A percentile compares a stretch with the other conserved stretches of the same genome.
phyloP scores from a whole-genome alignment of 2,113 vertebrate genomes.

The Psittacula cyanocephala region DNA sequence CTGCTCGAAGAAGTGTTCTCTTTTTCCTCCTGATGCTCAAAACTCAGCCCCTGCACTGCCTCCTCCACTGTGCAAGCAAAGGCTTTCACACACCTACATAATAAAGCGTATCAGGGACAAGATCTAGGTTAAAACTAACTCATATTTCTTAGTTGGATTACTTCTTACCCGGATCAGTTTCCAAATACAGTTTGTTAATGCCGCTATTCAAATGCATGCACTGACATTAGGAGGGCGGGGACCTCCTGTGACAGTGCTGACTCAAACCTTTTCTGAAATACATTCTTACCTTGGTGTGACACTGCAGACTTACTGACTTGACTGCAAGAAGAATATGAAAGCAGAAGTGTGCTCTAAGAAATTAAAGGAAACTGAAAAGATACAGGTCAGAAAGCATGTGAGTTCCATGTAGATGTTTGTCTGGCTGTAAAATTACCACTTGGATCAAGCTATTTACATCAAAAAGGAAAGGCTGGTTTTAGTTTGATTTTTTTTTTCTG shows the following conservation, averaged over 20 bases:
- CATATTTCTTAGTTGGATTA: background rate
- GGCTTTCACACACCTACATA: background rate
- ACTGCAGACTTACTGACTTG: background rate
- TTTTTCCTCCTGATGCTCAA: background rate
- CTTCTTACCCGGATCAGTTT: background rate
- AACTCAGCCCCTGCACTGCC: background rate
- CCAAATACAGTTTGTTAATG: background rate
- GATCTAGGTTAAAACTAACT: background rate
- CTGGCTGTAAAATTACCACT: background rate
- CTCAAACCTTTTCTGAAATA: background rate
- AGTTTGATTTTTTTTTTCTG: background rate
- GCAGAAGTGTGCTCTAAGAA: background rate
- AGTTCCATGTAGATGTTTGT: background rate
- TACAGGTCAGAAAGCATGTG: background rate
- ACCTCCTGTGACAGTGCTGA: background rate
- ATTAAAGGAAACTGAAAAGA: background rate
- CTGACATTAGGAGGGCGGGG: background rate
- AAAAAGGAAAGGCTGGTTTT: background rate
- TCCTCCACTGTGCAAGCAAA: background rate
- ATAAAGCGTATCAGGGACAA: background rate
- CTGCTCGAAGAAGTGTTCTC: background rate
- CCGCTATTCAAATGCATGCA: background rate
- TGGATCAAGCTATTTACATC: background rate
- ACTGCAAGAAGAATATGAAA: conserved; percentile 3
- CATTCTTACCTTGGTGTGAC: background rate